Percentiles rank a stretch among this genome's conserved stretches.
Evolutionary conservation across 2,888 invertebrate species (phyloP).

Genomic region (Oasisia sp.): DNA sequence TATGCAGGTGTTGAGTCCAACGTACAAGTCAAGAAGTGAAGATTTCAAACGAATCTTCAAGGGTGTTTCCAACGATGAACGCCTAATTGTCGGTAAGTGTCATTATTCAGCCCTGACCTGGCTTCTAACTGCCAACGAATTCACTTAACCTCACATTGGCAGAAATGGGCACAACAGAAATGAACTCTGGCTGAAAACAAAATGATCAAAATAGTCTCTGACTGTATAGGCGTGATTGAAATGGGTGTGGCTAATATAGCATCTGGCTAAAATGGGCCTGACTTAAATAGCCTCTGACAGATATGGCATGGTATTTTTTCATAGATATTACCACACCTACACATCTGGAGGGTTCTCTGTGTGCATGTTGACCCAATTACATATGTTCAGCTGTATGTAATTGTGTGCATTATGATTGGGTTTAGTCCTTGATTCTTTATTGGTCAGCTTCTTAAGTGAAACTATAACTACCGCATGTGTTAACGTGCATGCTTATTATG

Average conservation of each 20-base stretch:
- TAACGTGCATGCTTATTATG: too few species aligned
- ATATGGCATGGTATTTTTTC: too few species aligned
- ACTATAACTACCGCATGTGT: too few species aligned
- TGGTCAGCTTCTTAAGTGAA: too few species aligned
- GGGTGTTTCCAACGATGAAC: constrained; percentile 88
- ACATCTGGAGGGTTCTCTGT: too few species aligned
- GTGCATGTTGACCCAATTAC: too few species aligned
- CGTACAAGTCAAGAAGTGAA: constrained; percentile 91
- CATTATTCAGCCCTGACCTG: not conserved
- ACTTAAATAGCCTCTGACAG: not conserved
- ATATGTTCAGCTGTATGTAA: too few species aligned
- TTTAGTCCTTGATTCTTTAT: too few species aligned
- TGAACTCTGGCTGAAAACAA: not conserved
- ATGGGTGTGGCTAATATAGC: not conserved
- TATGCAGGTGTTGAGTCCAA: constrained; percentile 72
- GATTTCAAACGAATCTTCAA: constrained; percentile 93
- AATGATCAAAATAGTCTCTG: not conserved
- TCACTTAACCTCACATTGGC: not conserved
- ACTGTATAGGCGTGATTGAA: not conserved
- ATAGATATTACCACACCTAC: too few species aligned
- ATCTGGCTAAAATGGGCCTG: not conserved
- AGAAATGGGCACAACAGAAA: not conserved
- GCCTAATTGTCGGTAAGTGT: constrained; percentile 88
- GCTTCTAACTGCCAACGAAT: not conserved
- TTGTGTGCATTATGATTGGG: too few species aligned